phyloP scores from a whole-genome alignment of 2,113 vertebrate species.

The Ranitomeya imitator region DNA sequence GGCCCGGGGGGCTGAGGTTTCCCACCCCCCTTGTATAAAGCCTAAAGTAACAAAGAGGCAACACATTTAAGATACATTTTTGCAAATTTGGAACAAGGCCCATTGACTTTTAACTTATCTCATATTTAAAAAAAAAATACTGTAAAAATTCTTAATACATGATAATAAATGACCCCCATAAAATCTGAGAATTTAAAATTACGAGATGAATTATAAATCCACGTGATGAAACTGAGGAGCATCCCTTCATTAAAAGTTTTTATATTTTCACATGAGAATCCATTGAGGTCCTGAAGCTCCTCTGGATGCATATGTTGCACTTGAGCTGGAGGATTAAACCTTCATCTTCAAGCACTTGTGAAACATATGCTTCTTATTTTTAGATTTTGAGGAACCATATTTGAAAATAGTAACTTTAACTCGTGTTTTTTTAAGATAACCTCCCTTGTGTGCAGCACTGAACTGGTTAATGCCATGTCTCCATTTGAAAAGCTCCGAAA shows the following conservation, averaged over 20 bases:
- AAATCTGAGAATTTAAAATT: too few species aligned
- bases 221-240: neutral
- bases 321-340: neutral
- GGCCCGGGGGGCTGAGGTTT: too few species aligned
- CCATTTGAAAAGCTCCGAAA: conserved; percentile 37
- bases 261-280: neutral
- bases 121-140: too few species aligned
- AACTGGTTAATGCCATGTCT: neutral
- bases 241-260: neutral
- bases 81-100: too few species aligned
- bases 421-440: neutral
- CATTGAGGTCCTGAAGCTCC: too few species aligned
- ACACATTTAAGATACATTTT: too few species aligned
- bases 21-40: too few species aligned
- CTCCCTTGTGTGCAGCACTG: neutral
- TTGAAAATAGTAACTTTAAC: neutral
- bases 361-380: neutral
- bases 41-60: too few species aligned
- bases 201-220: too few species aligned
- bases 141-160: too few species aligned
- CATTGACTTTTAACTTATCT: too few species aligned
- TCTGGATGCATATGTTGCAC: neutral
- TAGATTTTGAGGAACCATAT: neutral
- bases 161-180: too few species aligned
- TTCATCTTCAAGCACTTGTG: neutral